Conservation (phyloP, 2,797 vertebrate species). For the Melanitta fusca region DNA sequence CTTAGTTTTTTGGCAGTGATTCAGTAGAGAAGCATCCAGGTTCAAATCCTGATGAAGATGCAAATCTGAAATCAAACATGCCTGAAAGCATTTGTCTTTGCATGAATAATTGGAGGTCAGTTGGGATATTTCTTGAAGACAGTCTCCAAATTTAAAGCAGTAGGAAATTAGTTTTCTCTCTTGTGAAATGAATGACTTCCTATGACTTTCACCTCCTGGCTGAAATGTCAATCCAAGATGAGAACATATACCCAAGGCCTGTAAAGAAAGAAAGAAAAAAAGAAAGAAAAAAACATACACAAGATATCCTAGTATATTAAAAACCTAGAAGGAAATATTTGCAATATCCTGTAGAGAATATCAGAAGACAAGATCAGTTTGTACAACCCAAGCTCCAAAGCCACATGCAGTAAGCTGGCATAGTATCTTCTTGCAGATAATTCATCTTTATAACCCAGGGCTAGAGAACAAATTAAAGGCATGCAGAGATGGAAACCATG, state of each 20-base stretch:
- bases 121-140: not conserved
- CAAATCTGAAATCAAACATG: not conserved
- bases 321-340: conserved; percentile 57
- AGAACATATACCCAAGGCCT: not conserved
- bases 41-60: not conserved
- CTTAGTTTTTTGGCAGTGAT: not conserved
- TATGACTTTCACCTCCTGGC: conserved; percentile 11
- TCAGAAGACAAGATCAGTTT: conserved; percentile 23
- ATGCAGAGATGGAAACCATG: not conserved
- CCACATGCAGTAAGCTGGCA: not conserved
- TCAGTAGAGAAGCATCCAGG: not conserved
- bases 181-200: not conserved
- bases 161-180: conserved; percentile 41
- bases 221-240: conserved; percentile 25
- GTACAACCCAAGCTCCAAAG: not conserved
- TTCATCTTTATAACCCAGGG: not conserved
- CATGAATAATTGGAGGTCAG: not conserved
- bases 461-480: not conserved
- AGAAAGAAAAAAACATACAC: not conserved
- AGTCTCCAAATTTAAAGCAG: not conserved
- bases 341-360: conserved; percentile 71
- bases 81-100: not conserved
- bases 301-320: conserved; percentile 63
- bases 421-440: not conserved
- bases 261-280: not conserved